Conservation (phyloP, 2,888 invertebrate genomes). For the Hartigia nigra region DNA sequence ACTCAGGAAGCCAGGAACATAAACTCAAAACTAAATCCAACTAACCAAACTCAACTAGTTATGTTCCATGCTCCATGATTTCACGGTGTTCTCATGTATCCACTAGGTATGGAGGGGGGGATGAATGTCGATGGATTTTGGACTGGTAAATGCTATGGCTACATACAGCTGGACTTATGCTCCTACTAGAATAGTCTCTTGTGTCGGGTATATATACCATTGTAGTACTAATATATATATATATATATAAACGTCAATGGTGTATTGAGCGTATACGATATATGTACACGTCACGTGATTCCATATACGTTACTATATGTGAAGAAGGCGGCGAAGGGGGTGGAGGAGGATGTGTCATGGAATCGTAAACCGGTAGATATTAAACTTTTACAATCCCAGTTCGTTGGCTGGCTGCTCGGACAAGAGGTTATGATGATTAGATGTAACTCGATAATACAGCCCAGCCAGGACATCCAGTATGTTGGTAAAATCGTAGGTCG, state of each 20-base stretch:
- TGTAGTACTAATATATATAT: not conserved
- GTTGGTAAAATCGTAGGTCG: conserved; percentile 51
- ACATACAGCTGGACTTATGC: not conserved
- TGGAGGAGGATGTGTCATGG: conserved; percentile 46
- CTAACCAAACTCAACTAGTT: conserved; percentile 46
- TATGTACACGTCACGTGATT: not conserved
- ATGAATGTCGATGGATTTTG: not conserved
- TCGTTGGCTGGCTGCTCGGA: conserved; percentile 50
- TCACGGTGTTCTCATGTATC: conserved; percentile 26
- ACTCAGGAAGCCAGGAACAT: conserved; percentile 57
- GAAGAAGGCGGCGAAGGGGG: not conserved
- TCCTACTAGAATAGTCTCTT: not conserved
- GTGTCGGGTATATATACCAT: not conserved
- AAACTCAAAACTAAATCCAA: conserved; percentile 60
- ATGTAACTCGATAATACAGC: conserved; percentile 64
- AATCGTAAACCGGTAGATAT: conserved; percentile 63
- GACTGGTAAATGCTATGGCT: not conserved
- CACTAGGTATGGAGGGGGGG: not conserved
- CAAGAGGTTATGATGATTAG: conserved; percentile 65
- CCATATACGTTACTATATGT: not conserved
- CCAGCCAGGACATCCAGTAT: conserved; percentile 34
- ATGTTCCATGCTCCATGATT: conserved; percentile 41
- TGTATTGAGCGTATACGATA: not conserved
- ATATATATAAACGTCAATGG: not conserved
- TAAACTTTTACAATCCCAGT: conserved; percentile 63